phyloP scores from a whole-genome alignment of 2,113 vertebrate genomes.

The Mobula hypostoma region DNA sequence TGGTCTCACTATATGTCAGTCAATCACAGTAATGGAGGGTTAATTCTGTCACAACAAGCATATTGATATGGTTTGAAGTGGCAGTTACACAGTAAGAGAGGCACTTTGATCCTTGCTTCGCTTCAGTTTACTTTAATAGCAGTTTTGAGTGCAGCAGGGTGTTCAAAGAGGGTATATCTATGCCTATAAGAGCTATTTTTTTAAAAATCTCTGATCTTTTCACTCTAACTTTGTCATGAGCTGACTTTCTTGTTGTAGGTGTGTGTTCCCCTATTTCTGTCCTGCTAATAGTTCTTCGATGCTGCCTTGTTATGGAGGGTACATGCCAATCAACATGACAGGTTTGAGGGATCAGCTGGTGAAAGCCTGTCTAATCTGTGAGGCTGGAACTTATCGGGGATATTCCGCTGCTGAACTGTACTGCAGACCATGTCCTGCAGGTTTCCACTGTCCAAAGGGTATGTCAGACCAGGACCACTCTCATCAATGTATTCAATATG shows the following conservation, averaged over 20 bases:
- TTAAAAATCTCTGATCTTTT: background rate
- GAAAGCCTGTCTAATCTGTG: slow-evolving; percentile 66
- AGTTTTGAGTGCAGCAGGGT: background rate
- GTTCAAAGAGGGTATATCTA: background rate
- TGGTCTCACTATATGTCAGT: background rate
- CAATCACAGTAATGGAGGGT: background rate
- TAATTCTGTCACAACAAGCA: background rate
- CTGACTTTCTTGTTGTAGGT: slow-evolving; percentile 56
- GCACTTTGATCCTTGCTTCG: background rate
- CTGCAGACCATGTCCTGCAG: slow-evolving; percentile 74
- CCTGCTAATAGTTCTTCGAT: slow-evolving; percentile 64
- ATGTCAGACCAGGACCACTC: background rate
- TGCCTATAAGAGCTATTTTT: background rate
- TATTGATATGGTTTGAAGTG: background rate
- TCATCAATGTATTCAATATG: background rate
- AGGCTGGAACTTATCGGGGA: slow-evolving; percentile 63
- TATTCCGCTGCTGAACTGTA: slow-evolving; percentile 44
- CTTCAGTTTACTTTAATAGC: background rate
- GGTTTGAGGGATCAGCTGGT: slow-evolving; percentile 64
- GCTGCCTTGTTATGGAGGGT: slow-evolving; percentile 65
- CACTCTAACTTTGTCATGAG: background rate
- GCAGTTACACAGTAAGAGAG: background rate
- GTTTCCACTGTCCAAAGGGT: slow-evolving; percentile 76
- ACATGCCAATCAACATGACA: slow-evolving; percentile 62
- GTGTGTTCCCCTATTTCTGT: slow-evolving; percentile 76